Evolutionary conservation across 2,888 invertebrate species (phyloP).

Genomic region (Idaea dimidiata): DNA sequence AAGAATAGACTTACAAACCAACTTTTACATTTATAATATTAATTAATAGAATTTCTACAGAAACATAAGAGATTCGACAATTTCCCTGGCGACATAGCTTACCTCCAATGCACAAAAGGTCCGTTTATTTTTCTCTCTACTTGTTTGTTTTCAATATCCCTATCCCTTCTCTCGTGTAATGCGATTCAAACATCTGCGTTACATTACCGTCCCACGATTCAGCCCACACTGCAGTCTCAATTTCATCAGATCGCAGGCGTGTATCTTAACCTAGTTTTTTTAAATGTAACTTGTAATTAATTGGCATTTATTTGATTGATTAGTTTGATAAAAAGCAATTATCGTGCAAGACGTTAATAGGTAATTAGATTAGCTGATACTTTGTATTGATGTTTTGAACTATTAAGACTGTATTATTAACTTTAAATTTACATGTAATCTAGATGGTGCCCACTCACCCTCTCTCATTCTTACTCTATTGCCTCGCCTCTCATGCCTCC

Average conservation of each 20-base stretch:
- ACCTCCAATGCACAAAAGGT: too few relatives aligned
- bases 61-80: too few relatives aligned
- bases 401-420: background rate
- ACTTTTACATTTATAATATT: too few relatives aligned
- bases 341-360: background rate
- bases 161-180: background rate
- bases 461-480: too few relatives aligned
- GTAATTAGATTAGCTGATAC: background rate
- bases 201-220: constrained; percentile 8
- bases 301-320: background rate
- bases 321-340: background rate
- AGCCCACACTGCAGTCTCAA: constrained; percentile 10
- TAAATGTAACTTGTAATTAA: background rate
- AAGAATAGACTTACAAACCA: too few relatives aligned
- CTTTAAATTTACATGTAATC: too few relatives aligned
- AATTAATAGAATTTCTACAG: too few relatives aligned
- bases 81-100: too few relatives aligned
- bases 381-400: background rate
- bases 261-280: constrained; percentile 6
- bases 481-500: too few relatives aligned
- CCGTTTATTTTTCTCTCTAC: background rate
- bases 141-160: constrained; percentile 7
- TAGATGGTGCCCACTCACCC: too few relatives aligned
- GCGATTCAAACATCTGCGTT: background rate
- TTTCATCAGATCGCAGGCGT: background rate